Conservation (phyloP, 1,140 invertebrate genomes). For the Scaptomyza hsui region DNA sequence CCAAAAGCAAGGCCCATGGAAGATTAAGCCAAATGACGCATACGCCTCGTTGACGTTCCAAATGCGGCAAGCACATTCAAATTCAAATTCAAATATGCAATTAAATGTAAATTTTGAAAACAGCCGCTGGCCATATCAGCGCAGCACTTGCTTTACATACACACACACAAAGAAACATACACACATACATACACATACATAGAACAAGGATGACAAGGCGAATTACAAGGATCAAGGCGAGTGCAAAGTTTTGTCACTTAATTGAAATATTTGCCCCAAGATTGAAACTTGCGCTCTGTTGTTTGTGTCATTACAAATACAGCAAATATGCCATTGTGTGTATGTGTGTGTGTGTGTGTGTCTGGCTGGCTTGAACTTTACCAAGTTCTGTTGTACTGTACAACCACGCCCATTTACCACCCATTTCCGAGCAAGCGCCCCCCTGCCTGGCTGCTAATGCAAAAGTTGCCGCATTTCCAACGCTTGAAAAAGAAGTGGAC, state of each 20-base stretch:
- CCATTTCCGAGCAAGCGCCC: slow-evolving; percentile 7
- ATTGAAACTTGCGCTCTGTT: slow-evolving; percentile 70
- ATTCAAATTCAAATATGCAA: slow-evolving; percentile 74
- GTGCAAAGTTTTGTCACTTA: slow-evolving; percentile 76
- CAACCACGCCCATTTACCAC: slow-evolving; percentile 32
- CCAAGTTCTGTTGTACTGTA: slow-evolving; percentile 50
- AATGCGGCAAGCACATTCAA: slow-evolving; percentile 47
- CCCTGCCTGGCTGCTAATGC: slow-evolving; percentile 53
- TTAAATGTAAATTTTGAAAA: slow-evolving; percentile 76
- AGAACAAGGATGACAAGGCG: slow-evolving; percentile 42
- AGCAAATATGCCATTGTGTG: slow-evolving; percentile 30
- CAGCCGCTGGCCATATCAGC: slow-evolving; percentile 16
- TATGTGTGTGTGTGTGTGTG: slow-evolving; percentile 7
- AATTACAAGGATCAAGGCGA: slow-evolving; percentile 53
- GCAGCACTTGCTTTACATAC: not conserved
- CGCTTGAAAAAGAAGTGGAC: slow-evolving; percentile 43
- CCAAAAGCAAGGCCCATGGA: slow-evolving; percentile 20
- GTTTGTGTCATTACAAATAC: slow-evolving; percentile 62
- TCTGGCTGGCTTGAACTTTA: slow-evolving; percentile 39
- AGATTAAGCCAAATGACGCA: slow-evolving; percentile 43
- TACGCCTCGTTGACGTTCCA: slow-evolving; percentile 52
- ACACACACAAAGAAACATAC: slow-evolving; percentile 28
- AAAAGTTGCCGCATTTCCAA: slow-evolving; percentile 62
- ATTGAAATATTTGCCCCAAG: slow-evolving; percentile 77
- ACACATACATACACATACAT: slow-evolving; percentile 15